A percentile compares a stretch with the other conserved stretches of the same genome.
Conservation (phyloP, 2,888 invertebrate species). For the Sthenelais limicola region DNA sequence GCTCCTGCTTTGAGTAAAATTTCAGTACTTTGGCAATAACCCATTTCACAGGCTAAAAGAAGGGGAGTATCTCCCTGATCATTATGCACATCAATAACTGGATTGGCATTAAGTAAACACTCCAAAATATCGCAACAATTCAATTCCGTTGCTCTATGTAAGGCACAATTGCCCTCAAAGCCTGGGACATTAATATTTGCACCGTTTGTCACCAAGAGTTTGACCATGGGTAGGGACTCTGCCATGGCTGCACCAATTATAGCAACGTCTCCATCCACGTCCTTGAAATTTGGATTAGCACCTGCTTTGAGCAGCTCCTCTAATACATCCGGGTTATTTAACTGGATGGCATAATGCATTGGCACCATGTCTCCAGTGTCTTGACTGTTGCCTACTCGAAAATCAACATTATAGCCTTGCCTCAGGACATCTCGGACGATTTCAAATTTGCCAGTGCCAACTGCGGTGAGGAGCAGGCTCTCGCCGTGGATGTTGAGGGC, state of each 20-base stretch:
- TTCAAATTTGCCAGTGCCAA: background rate
- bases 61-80: conserved; percentile 19
- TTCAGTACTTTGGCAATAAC: conserved; percentile 8
- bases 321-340: conserved; percentile 32
- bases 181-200: conserved; percentile 30
- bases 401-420: conserved; percentile 28
- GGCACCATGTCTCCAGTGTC: conserved; percentile 33
- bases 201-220: background rate
- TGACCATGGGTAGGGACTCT: conserved; percentile 24
- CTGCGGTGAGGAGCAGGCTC: conserved; percentile 42
- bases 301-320: conserved; percentile 38
- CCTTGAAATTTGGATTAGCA: conserved; percentile 27
- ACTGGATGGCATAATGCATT: conserved; percentile 33
- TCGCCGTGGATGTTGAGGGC: conserved; percentile 44
- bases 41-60: conserved; percentile 11
- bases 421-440: conserved; percentile 6
- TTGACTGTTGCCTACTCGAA: conserved; percentile 15
- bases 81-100: conserved; percentile 6
- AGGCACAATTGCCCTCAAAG: conserved; percentile 31
- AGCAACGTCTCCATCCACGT: conserved; percentile 42
- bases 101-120: background rate
- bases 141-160: conserved; percentile 28
- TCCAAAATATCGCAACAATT: conserved; percentile 3
- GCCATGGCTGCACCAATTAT: conserved; percentile 38
- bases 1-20: background rate